These are phyloP conservation scores for Serripes groenlandicus DNA, from an alignment of 2,888 invertebrate species.

Conservation along the genomic window DNA sequence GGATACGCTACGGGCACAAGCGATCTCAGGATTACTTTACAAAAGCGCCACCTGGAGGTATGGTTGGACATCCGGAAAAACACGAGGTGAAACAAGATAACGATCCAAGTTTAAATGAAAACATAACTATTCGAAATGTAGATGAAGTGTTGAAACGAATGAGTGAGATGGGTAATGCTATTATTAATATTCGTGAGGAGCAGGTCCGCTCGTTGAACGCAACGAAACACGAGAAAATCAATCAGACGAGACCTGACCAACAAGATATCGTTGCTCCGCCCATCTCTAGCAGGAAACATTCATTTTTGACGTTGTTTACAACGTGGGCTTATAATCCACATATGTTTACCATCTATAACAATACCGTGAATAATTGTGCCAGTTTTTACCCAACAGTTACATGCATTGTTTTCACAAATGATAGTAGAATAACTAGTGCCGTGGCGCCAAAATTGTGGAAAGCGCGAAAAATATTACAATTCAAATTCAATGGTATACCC, in stretches of 20 bases:
- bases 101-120: neutral
- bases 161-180: neutral
- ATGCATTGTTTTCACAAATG: conserved; percentile 75
- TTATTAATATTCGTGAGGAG: too few species aligned
- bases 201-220: too few species aligned
- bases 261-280: neutral
- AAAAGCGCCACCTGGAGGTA: neutral
- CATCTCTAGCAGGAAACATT: neutral
- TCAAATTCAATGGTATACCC: conserved; percentile 72
- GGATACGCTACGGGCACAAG: too few species aligned
- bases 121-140: neutral
- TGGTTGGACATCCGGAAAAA: neutral
- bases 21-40: too few species aligned
- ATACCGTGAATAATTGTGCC: conserved; percentile 74
- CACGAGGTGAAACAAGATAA: neutral
- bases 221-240: too few species aligned
- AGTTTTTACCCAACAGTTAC: conserved; percentile 70
- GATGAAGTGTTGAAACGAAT: neutral
- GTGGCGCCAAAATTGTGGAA: conserved; percentile 65
- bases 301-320: conserved; percentile 76
- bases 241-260: too few species aligned
- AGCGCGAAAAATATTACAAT: conserved; percentile 60
- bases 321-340: conserved; percentile 73
- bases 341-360: conserved; percentile 69
- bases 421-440: conserved; percentile 53